Base-by-base conservation (phyloP, 2,888 invertebrate genomes). In the Vandiemenella viatica region DNA sequence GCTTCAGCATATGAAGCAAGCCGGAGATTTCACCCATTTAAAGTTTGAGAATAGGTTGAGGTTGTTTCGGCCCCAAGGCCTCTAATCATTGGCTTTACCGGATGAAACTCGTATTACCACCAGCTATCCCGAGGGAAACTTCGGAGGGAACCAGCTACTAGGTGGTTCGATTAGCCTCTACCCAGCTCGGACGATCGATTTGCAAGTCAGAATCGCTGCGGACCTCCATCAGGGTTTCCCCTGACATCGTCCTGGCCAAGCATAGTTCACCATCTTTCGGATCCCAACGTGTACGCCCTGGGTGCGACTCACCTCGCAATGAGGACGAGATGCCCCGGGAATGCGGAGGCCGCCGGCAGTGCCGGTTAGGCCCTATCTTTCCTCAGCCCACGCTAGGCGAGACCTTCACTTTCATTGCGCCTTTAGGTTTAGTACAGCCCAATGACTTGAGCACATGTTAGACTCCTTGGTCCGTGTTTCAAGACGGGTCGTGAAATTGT, bases 141-240 rank as follows among this genome's bases (percentile, higher is more conserved):
- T n/a, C n/a, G n/a, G n/a, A n/a, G n/a, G 77, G 76, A 77, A 79
- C 79, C 77, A 80, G 78, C 77, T 79, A 78, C 76, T 77, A 79
- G 77, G 79, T 77, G 77, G 78, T 79, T 79, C 76, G 76, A 80
- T 79, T 79, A 74, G 73, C 72, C 73, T 74, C 74, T 73, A 72
- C 72, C 74, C 77, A 38, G 38, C 38, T 38, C 38, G 5, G 38
- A 38, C 38, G 16, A 38, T 38, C 38, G 38, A 38, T 38, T 38
- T 38, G 38, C 38, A 38, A 7, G 26, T 26, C 13, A 38, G 38
- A 38, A 38, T 38, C 38, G 38, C 38, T 38, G 16, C 7, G 38
- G 38, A n/a, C n/a, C n/a, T n/a, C n/a, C n/a, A n/a, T n/a, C n/a
- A n/a, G n/a, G n/a, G n/a, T n/a, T n/a, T n/a, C n/a, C n/a, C n/a